Conservation (phyloP, 2,113 vertebrate species). For the Fulmarus glacialis region DNA sequence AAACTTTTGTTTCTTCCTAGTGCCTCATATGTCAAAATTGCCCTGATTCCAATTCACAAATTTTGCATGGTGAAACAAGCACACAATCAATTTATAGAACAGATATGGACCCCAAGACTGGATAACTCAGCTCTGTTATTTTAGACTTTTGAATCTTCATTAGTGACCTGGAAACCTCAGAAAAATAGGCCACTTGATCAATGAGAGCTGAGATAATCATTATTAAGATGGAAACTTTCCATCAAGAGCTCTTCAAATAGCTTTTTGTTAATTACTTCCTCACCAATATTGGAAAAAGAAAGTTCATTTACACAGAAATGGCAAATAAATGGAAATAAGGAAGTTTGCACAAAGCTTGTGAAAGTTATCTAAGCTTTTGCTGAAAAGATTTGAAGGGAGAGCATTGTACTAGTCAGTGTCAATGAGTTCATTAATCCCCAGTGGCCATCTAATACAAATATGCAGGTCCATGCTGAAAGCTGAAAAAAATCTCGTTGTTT, state of each 20-base stretch:
- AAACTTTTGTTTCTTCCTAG: neutral
- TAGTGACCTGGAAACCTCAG: neutral
- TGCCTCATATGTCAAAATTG: neutral
- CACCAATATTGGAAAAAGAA: neutral
- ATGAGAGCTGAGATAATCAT: neutral
- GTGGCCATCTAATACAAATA: neutral
- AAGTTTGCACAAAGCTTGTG: neutral
- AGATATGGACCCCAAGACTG: neutral
- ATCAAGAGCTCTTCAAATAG: neutral
- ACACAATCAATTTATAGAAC: neutral
- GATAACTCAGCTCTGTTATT: neutral
- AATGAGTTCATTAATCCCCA: neutral
- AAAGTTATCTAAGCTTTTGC: neutral
- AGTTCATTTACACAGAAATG: neutral
- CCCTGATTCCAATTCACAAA: neutral
- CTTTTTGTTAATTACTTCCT: neutral
- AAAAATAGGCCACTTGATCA: neutral
- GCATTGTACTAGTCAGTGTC: neutral
- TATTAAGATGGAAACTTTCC: neutral
- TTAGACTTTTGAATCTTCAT: neutral
- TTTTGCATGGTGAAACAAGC: neutral
- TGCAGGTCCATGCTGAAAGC: neutral
- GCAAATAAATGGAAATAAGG: neutral
- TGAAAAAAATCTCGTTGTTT: neutral
- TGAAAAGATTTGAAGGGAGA: neutral